Evolutionary conservation across 1,140 invertebrate genomes (phyloP), one percentile per base, ranked within the genome.

Genomic region (Trachelipus rathkii): DNA sequence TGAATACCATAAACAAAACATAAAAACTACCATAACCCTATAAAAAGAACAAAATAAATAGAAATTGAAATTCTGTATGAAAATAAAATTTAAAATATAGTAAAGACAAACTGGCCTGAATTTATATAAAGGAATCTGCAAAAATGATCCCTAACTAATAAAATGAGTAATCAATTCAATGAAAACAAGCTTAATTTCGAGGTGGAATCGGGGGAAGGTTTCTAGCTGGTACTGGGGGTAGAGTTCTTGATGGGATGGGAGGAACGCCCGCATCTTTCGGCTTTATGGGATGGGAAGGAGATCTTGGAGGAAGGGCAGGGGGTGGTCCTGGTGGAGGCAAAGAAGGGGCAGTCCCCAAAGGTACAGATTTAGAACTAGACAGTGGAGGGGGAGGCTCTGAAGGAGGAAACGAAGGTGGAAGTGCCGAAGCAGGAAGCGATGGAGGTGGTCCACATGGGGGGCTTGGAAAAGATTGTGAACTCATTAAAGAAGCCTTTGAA

Each of bases 181-280:
- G 1, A 33, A 33, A 33, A 33, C 6, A 33, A 33, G 6, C 33
- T 75, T 75, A 75, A 23, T 75, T 75, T 23, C 73, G 66, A 10
- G 73, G 73, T 9, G 73, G 73, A 11, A 75, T 19, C 11, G 73
- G 33, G 1, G 73, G 73, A 13, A 75, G 50, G 21, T 60, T 53
- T 21, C 73, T 46, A 21, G 53, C 45, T n/a, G 73, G 73, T 24
- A 75, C 10, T 21, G 73, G n/a, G 67, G 73, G 73, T 13, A 45
- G 50, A 23, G 24, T 45, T 24, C 73, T 46, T 10, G 66, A 44
- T 15, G 73, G 73, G 24, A 68, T 44, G 73, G 73, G 67, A 15
- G 73, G 60, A 9, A 43, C 53, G 6, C 11, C 8, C 11, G 50
- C 50, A 74, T 33, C 72, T 74, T 50, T 21, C 0, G 13, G 43